phyloP scores from a whole-genome alignment of 2,888 invertebrate genomes.

The Caenorhabditis japonica region DNA sequence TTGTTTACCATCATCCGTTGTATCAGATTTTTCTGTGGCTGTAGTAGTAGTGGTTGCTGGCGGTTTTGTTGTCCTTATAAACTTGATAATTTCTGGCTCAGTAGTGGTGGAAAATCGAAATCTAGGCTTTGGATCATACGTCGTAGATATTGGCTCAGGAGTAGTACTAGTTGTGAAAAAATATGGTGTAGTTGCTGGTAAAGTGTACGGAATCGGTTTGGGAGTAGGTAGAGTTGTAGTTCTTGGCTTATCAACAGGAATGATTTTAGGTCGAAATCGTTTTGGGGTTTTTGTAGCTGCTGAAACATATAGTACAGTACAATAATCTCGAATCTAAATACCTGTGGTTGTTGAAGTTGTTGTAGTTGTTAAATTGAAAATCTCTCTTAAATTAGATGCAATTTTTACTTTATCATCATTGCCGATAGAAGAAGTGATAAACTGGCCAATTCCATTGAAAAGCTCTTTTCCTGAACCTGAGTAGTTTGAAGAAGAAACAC shows the following conservation, averaged over 20 bases:
- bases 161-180: constrained; percentile 29
- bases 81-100: constrained; percentile 43
- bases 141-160: constrained; percentile 22
- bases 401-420: constrained; percentile 45
- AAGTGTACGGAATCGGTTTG: constrained; percentile 23
- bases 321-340: too few relatives aligned
- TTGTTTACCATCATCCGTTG: constrained; percentile 29
- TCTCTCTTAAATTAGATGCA: constrained; percentile 49
- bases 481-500: constrained; percentile 1
- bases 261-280: constrained; percentile 47
- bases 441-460: constrained; percentile 49
- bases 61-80: constrained; percentile 42
- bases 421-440: constrained; percentile 42
- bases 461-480: constrained; percentile 53
- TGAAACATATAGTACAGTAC: too few relatives aligned
- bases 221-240: constrained; percentile 25
- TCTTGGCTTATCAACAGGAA: constrained; percentile 44
- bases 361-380: constrained; percentile 58
- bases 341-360: too few relatives aligned
- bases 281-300: constrained; percentile 26
- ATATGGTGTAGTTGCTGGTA: constrained; percentile 25
- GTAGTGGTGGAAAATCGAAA: constrained; percentile 53
- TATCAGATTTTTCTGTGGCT: background rate
- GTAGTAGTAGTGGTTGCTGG: constrained; percentile 34
- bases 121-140: constrained; percentile 37